Conservation (phyloP, 1,140 invertebrate species). For the Trissolcus basalis region DNA sequence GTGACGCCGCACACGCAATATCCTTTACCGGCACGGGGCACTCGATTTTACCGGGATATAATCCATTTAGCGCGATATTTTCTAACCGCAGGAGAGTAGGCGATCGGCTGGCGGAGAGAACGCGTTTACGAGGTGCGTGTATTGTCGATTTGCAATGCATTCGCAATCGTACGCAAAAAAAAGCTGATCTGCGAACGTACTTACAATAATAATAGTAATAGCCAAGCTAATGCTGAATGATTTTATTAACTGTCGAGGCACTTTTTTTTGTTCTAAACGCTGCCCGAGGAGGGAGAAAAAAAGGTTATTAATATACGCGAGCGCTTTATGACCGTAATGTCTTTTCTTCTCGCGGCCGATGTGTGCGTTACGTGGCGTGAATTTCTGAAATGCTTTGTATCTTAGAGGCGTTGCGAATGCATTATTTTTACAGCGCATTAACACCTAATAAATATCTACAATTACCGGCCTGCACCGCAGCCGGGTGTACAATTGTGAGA, state of each 20-base stretch:
- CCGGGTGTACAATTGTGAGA: not conserved
- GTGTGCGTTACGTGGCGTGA: slow-evolving; percentile 31
- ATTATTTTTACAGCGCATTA: slow-evolving; percentile 57
- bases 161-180: slow-evolving; percentile 21
- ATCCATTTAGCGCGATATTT: slow-evolving; percentile 49
- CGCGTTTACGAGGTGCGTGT: slow-evolving; percentile 15
- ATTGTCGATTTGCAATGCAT: slow-evolving; percentile 35
- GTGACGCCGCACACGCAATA: slow-evolving; percentile 43
- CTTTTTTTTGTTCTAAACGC: slow-evolving; percentile 33
- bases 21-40: slow-evolving; percentile 29
- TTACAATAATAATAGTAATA: slow-evolving; percentile 9
- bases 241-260: slow-evolving; percentile 36
- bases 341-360: slow-evolving; percentile 32
- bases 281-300: slow-evolving; percentile 18
- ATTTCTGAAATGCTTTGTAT: slow-evolving; percentile 50
- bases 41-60: slow-evolving; percentile 9
- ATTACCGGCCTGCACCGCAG: slow-evolving; percentile 18
- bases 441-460: slow-evolving; percentile 55
- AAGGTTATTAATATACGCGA: slow-evolving; percentile 47
- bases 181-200: slow-evolving; percentile 10
- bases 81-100: slow-evolving; percentile 16
- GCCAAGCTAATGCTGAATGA: slow-evolving; percentile 18
- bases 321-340: slow-evolving; percentile 37
- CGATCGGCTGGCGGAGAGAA: slow-evolving; percentile 22
- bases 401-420: slow-evolving; percentile 35